These are phyloP conservation scores for Lathamus discolor DNA, from an alignment of 2,113 vertebrate genomes.

Conservation along the genomic window DNA sequence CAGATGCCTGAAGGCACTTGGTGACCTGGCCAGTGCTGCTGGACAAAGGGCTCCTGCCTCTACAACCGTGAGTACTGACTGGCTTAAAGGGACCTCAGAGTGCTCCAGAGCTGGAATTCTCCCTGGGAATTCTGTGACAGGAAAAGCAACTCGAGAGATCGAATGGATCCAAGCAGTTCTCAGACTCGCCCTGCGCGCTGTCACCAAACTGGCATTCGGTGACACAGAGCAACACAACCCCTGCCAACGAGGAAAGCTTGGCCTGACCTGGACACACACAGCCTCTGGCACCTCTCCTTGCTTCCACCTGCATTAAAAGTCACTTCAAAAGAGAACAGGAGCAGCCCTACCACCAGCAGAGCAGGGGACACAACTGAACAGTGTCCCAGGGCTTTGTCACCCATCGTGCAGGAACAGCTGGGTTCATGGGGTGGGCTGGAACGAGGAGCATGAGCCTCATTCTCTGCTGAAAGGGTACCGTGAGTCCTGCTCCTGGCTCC, in stretches of 20 bases:
- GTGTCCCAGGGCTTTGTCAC: background rate
- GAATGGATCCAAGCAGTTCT: background rate
- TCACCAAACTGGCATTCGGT: background rate
- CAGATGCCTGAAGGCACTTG: background rate
- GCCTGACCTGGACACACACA: accelerated
- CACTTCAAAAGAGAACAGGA: background rate
- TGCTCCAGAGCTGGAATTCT: background rate
- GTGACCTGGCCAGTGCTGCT: background rate
- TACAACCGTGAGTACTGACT: background rate
- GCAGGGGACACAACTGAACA: background rate
- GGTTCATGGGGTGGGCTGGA: background rate
- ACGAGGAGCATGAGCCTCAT: background rate
- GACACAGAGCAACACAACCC: background rate
- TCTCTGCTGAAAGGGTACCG: background rate
- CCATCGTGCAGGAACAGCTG: background rate
- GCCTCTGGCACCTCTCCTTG: background rate
- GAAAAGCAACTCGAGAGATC: background rate
- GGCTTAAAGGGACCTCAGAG: accelerated
- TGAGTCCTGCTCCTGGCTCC: background rate
- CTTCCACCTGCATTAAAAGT: background rate
- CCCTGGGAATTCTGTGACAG: background rate
- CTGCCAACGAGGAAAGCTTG: background rate
- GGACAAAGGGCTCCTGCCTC: background rate
- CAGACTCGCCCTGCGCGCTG: background rate
- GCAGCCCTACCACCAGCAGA: background rate